Percentiles rank a stretch among this genome's conserved stretches.
phyloP scores from a whole-genome alignment of 2,113 vertebrate genomes.

The Tauraco erythrolophus region DNA sequence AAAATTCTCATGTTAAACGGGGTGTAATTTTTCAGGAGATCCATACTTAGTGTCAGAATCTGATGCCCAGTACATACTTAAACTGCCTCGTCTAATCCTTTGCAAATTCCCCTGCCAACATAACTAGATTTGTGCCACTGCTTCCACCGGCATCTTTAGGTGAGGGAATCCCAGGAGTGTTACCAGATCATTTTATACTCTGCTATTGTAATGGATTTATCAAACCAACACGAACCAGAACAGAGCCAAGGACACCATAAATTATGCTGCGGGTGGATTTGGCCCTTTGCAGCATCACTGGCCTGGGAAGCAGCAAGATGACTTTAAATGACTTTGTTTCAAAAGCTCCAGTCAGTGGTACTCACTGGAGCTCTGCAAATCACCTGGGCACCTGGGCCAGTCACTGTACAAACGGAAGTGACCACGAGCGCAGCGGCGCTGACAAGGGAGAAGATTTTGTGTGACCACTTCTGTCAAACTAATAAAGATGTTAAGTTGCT shows the following conservation, averaged over 20 bases:
- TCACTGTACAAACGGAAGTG: fast-evolving
- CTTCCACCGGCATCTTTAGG: background rate
- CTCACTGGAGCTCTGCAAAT: background rate
- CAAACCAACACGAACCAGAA: background rate
- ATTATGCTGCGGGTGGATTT: background rate
- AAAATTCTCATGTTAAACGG: background rate
- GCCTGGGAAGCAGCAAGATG: background rate
- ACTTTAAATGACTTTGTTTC: background rate
- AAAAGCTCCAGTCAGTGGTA: background rate
- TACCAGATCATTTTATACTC: background rate
- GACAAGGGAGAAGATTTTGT: background rate
- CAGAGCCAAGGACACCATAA: background rate
- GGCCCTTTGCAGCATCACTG: background rate
- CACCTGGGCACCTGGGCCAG: no score
- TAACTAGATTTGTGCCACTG: background rate
- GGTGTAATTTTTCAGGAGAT: conserved; percentile 14
- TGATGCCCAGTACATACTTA: background rate
- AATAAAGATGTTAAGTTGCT: no score
- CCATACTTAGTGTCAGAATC: background rate
- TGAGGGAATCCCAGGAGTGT: background rate
- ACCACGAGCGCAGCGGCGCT: fast-evolving
- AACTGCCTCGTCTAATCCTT: background rate
- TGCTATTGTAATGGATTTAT: background rate
- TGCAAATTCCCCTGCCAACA: background rate
- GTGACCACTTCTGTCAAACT: background rate